Evolutionary conservation across 23 tunicate genomes (phyloP), one percentile per base, ranked within the genome.

Genomic region (Trididemnum miniatum): DNA sequence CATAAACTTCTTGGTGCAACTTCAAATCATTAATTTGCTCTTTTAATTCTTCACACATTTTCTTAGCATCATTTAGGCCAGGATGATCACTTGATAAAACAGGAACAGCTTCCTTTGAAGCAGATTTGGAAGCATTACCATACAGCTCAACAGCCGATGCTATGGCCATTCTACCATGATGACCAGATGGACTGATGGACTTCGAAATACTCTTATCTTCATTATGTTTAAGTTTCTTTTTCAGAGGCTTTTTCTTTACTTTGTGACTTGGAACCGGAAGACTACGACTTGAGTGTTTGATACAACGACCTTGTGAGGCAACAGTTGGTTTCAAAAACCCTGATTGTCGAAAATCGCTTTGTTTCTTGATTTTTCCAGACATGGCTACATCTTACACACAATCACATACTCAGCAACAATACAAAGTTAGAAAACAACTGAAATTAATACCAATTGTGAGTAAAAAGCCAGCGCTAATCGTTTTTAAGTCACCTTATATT

Each of bases 1-100:
- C 83, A 78, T 79, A 84, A 15, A 27, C 39, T 71, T 71, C 77
- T 78, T 89, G 95, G 31, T 89, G 87, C 28, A 78, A 40, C 62
- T 79, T 79, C 34, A 89, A 62, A 31, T 89, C 75, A 35, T 89
- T 76, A 44, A 89, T 84, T 59, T 89, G 95, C 40, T 66, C 33
- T 72, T 87, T 67, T 35, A 89, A 66, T 28, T 84, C 85, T 20
- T 84, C 88, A 79, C 88, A 89, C 87, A 89, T 81, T 38, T 78
- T 84, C 52, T 80, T 82, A 1, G 95, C 85, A 33, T 89, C 95
- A 25, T 23, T 1, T 57, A 83, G 37, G 26, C 35, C 62, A 65
- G 75, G 38, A 67, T 31, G 38, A 30, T 33, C 37, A 67, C 7
- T 67, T 12, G 67, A 62, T n/a, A 12, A 4, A 20, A 44, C 12